Base-by-base conservation (phyloP, 1,140 invertebrate genomes). In the Brachionus rubens region DNA sequence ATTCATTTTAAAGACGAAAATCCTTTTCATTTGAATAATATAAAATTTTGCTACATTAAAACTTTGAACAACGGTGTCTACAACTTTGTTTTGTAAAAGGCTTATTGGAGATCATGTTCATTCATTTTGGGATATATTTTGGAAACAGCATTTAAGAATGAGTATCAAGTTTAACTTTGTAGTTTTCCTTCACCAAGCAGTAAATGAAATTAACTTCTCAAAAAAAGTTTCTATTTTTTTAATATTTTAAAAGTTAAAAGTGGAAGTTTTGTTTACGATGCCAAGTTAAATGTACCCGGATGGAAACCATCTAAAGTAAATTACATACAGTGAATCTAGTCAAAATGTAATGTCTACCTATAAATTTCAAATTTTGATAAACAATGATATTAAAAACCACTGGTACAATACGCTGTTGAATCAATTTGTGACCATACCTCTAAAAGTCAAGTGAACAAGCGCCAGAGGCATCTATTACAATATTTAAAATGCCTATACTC, bases 181-280 rank as follows among this genome's bases (percentile, higher is more conserved):
- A 90, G 88, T 79, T 96, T 95, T 83, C 92, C 93, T 0, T 87
- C 87, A 77, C 91, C 92, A 10, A 89, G 90, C 81, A 88, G 92
- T 89, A 86, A 79, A 77, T 21, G 5, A 28, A 70, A 54, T 41
- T 3, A 33, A 56, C 2, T 47, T 26, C 19, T 77, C 43, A 30
- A 6, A 12, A 10, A 12, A 48, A 43, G 16, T 40, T 12, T 65
- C 67, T 30, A 75, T 40, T 77, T 67, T 70, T n/a, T 59, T 85
- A 85, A 56, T 83, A n/a, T n/a, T n/a, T n/a, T n/a, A n/a, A n/a
- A n/a, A 90, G 91, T 92, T 0, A 85, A 88, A 79, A 91, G 90
- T 76, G 94, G 94, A 1, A 95, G 93, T 80, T 97, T 96, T 86
- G 88, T 93, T 0, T 92, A 95, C 82, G 94, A 97, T 84, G 89